Conservation (phyloP, 2,113 vertebrate genomes). For the Chaenogobius annularis region DNA sequence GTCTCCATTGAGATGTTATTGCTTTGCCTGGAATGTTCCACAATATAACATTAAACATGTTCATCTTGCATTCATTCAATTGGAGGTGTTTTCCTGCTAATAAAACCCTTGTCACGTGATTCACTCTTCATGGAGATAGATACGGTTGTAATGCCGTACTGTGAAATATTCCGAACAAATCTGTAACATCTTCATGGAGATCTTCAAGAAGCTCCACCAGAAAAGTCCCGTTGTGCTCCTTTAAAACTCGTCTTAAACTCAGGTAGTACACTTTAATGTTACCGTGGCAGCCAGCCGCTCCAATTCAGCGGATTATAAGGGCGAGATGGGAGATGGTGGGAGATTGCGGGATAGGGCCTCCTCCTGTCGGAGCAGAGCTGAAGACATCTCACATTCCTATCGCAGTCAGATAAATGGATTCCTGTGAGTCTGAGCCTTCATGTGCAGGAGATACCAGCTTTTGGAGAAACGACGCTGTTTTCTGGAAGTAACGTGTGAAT, state of each 20-base stretch:
- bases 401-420: constrained; percentile 31
- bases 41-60: too few relatives aligned
- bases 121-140: too few relatives aligned
- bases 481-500: neutral
- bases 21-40: too few relatives aligned
- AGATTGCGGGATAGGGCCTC: constrained; percentile 4
- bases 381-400: constrained; percentile 40
- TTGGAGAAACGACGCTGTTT: neutral
- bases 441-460: neutral
- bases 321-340: constrained; percentile 21
- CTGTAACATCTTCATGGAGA: too few relatives aligned
- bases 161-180: too few relatives aligned
- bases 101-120: too few relatives aligned
- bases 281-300: constrained; percentile 7
- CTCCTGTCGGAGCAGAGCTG: constrained; percentile 12
- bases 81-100: too few relatives aligned
- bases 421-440: constrained; percentile 1
- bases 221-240: neutral
- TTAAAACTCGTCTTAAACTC: neutral
- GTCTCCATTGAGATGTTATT: too few relatives aligned
- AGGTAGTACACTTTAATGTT: neutral
- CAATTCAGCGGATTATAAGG: constrained; percentile 35
- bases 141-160: too few relatives aligned
- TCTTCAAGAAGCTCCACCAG: too few relatives aligned
- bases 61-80: too few relatives aligned